A percentile compares a stretch with the other conserved stretches of the same genome.
These are phyloP conservation scores for Clarias platycephalus DNA, from an alignment of 2,797 vertebrate species.

Conservation along the genomic window DNA sequence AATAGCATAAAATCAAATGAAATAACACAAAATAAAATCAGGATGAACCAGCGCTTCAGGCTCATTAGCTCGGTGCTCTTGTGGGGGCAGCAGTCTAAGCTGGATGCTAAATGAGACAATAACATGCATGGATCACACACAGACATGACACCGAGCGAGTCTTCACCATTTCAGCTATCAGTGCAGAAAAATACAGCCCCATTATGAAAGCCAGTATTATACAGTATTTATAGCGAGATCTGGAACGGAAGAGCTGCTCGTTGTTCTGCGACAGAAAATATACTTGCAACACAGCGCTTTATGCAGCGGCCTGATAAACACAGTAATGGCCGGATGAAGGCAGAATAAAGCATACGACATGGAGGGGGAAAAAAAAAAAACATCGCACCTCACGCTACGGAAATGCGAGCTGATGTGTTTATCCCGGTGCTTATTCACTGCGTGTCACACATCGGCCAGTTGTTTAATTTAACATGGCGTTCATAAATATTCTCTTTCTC, in stretches of 20 bases:
- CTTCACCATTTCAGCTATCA: neutral
- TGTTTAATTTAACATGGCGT: slow-evolving; percentile 9
- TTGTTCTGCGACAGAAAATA: too few relatives aligned
- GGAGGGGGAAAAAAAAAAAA: neutral
- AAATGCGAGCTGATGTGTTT: slow-evolving; percentile 23
- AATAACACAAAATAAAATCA: slow-evolving; percentile 58
- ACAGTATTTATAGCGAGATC: neutral
- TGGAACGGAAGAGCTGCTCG: neutral
- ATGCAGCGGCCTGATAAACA: slow-evolving; percentile 24
- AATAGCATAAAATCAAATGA: slow-evolving; percentile 57
- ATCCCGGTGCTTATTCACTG: slow-evolving; percentile 5
- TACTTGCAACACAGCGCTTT: neutral
- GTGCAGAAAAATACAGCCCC: slow-evolving; percentile 21
- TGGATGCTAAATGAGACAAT: slow-evolving; percentile 44
- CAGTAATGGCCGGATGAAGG: slow-evolving; percentile 3
- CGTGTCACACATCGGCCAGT: neutral
- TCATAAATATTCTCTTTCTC: neutral
- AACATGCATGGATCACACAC: slow-evolving; percentile 41
- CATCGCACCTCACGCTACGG: neutral
- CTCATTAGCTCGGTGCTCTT: slow-evolving; percentile 47
- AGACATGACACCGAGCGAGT: neutral
- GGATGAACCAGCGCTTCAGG: slow-evolving; percentile 47
- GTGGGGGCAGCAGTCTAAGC: slow-evolving; percentile 34
- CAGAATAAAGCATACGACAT: neutral
- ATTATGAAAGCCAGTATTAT: slow-evolving; percentile 8